Evolutionary conservation across 2,797 vertebrate species (phyloP).

Genomic region (Scleropages formosus): DNA sequence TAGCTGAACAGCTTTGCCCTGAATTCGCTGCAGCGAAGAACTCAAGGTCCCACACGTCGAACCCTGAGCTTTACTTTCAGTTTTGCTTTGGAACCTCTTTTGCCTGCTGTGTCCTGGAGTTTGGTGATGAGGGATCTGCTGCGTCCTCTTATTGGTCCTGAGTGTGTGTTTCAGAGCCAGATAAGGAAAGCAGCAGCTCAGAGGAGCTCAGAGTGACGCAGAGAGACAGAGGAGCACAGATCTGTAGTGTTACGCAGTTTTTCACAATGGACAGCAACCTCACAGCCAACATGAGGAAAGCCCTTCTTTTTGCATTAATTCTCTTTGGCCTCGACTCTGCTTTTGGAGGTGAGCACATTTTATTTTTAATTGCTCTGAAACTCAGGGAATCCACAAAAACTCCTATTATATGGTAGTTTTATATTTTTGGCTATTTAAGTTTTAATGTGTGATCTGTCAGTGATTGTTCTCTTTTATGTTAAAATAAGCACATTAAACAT

Average conservation of each 20-base stretch:
- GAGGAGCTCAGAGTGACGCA: too few relatives aligned
- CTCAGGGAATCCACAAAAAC: too few relatives aligned
- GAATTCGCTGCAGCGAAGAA: too few relatives aligned
- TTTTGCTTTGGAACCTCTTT: background rate
- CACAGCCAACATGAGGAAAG: background rate
- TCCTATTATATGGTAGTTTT: too few relatives aligned
- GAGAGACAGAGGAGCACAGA: background rate
- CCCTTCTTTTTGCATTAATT: background rate
- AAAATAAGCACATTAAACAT: too few relatives aligned
- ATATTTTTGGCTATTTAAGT: too few relatives aligned
- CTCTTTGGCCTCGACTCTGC: background rate
- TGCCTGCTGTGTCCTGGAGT: background rate
- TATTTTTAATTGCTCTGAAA: background rate
- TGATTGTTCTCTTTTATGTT: too few relatives aligned
- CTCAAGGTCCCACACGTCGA: background rate
- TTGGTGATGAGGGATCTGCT: background rate
- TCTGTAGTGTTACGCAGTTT: too few relatives aligned
- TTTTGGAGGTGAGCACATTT: conserved; percentile 18
- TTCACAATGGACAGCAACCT: background rate
- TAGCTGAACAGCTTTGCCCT: too few relatives aligned
- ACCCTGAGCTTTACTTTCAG: background rate
- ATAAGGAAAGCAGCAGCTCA: too few relatives aligned
- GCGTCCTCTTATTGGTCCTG: conserved; percentile 18
- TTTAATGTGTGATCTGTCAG: too few relatives aligned
- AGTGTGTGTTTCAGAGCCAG: too few relatives aligned